Percentiles rank a stretch among this genome's conserved stretches.
phyloP scores from a whole-genome alignment of 2,888 invertebrate species.

The Stenolophus ochropezus region DNA sequence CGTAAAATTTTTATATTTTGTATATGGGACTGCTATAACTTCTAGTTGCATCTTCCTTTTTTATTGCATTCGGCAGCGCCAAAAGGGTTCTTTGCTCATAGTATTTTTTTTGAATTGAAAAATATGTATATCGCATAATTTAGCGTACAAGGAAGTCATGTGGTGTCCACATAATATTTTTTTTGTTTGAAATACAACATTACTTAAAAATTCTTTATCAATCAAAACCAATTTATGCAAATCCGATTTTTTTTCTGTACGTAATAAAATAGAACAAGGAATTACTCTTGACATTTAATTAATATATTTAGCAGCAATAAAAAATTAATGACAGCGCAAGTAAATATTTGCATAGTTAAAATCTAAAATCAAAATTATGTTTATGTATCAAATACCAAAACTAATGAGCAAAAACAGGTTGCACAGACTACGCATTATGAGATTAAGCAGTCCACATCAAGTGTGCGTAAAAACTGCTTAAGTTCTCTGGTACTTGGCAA shows the following conservation, averaged over 20 bases:
- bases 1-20: too few species aligned
- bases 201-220: too few species aligned
- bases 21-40: too few species aligned
- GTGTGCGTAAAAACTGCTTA: not conserved
- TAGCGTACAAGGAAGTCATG: too few species aligned
- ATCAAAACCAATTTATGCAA: too few species aligned
- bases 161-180: too few species aligned
- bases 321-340: not conserved
- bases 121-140: too few species aligned
- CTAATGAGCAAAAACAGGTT: not conserved
- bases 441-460: not conserved
- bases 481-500: not conserved
- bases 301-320: not conserved
- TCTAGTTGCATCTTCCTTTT: too few species aligned
- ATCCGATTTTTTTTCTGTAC: not conserved
- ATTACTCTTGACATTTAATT: not conserved
- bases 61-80: too few species aligned
- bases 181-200: too few species aligned
- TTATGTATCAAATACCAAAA: not conserved
- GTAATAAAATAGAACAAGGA: not conserved
- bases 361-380: not conserved
- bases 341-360: slow-evolving; percentile 17
- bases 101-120: too few species aligned
- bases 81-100: too few species aligned
- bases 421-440: not conserved